Evolutionary conservation across 2,888 invertebrate species (phyloP), one percentile per base, ranked within the genome.

Genomic region (Tetrapedia diversipes): DNA sequence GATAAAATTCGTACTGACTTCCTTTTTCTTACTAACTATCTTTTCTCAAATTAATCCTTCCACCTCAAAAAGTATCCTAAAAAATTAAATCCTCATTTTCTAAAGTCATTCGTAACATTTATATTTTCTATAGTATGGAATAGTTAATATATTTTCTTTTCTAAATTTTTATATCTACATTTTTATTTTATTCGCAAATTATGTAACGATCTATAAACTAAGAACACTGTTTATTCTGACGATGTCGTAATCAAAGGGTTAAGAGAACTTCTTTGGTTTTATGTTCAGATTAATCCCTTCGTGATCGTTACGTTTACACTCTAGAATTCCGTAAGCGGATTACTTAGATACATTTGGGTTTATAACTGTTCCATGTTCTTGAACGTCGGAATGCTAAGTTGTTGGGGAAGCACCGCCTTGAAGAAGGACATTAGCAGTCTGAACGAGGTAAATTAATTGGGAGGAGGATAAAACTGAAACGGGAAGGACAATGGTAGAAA

Each of bases 391-490:
- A 54, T 54, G 64, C 64, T 64, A 69, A 69, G 64, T 39, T 47
- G 69, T 47, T 64, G 27, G 54, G 37, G 29, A 32, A 64, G 43
- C 39, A 60, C 60, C 47, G 29, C 60, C 68, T 60, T 68, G 57
- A 60, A 68, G 60, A 53, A 24, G 22, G 51, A 59, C 51, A 60
- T 60, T 60, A 29, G 16, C 27, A 22, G 51, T n/a, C 47, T 29
- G 49, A 59, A 67, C 41, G 39, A 41, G 59, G 39, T 43, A 60
- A 68, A 60, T 68, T 68, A 68, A 68, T 68, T 68, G 51, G 32
- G 41, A 53, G n/a, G 51, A 24, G 34, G 41, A 51, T 68, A 60
- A 57, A 39, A 32, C 49, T 32, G 51, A 43, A 24, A 41, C 32
- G 41, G 49, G 41, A 39, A 49, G 29, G 32, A 27, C 19, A 37